phyloP scores from a whole-genome alignment of 2,888 invertebrate species.

The Brachypterus glaber region DNA sequence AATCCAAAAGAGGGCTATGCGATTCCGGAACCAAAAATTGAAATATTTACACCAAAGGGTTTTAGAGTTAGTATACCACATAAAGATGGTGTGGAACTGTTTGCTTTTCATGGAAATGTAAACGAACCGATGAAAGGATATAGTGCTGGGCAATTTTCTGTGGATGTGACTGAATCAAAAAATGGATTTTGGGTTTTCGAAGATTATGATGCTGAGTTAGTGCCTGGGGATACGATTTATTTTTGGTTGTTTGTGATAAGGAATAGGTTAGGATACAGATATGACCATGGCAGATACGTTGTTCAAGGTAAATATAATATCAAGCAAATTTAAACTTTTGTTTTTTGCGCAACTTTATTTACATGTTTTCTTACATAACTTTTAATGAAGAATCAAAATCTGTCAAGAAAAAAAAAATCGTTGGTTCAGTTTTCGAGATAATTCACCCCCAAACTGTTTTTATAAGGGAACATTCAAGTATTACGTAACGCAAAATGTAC shows the following conservation, averaged over 20 bases:
- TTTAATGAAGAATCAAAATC: no score
- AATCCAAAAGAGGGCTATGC: no score
- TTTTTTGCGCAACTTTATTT: no score
- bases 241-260: slow-evolving; percentile 37
- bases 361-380: no score
- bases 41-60: slow-evolving; percentile 37
- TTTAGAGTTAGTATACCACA: slow-evolving; percentile 39
- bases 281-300: slow-evolving; percentile 25
- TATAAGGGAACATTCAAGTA: no score
- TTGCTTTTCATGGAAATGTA: slow-evolving; percentile 41
- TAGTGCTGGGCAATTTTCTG: slow-evolving; percentile 31
- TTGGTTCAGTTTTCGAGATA: no score
- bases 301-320: slow-evolving; percentile 24
- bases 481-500: no score
- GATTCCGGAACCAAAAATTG: slow-evolving; percentile 35
- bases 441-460: no score
- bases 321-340: no score
- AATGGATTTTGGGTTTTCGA: slow-evolving; percentile 31
- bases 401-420: no score
- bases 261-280: slow-evolving; percentile 30
- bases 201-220: slow-evolving; percentile 25
- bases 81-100: slow-evolving; percentile 34
- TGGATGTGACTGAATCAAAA: slow-evolving; percentile 26
- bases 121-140: slow-evolving; percentile 32
- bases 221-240: slow-evolving; percentile 33